Conservation (phyloP, 2,888 invertebrate species). For the Brachynemurus nebulosus region DNA sequence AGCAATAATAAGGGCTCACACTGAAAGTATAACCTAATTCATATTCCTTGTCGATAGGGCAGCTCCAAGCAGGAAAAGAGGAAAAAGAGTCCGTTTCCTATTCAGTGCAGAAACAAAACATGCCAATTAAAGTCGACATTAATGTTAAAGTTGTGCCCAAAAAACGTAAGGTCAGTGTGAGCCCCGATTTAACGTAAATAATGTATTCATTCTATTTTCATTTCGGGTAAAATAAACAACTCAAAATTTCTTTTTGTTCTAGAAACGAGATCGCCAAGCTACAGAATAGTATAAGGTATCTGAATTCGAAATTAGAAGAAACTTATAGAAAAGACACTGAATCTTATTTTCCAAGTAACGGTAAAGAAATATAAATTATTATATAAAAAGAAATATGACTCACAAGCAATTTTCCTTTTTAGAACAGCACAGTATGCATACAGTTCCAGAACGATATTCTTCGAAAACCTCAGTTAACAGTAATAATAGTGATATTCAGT, state of each 20-base stretch:
- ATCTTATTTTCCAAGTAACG: neutral
- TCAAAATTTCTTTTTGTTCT: conserved; percentile 32
- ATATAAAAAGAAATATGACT: neutral
- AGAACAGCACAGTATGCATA: neutral
- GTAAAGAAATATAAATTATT: neutral
- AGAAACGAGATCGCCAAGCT: conserved; percentile 68
- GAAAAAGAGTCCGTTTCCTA: conserved; percentile 34
- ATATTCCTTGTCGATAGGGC: conserved; percentile 11
- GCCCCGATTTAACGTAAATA: conserved; percentile 8
- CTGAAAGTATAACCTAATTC: conserved; percentile 5
- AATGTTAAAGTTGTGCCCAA: conserved; percentile 62
- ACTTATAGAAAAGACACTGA: neutral
- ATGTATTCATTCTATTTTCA: conserved; percentile 32
- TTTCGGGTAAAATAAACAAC: conserved; percentile 24
- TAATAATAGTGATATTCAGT: too few species aligned
- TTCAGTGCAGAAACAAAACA: conserved; percentile 20
- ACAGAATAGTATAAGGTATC: conserved; percentile 63
- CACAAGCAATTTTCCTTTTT: neutral
- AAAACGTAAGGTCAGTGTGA: conserved; percentile 31
- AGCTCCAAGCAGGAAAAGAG: conserved; percentile 12
- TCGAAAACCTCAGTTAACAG: too few species aligned
- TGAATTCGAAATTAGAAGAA: conserved; percentile 30
- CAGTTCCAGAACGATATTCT: neutral
- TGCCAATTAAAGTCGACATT: conserved; percentile 61
- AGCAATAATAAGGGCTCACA: conserved; percentile 6